Evolutionary conservation across 2,888 invertebrate genomes (phyloP), one percentile per base, ranked within the genome.

Genomic region (Candidula unifasciata): DNA sequence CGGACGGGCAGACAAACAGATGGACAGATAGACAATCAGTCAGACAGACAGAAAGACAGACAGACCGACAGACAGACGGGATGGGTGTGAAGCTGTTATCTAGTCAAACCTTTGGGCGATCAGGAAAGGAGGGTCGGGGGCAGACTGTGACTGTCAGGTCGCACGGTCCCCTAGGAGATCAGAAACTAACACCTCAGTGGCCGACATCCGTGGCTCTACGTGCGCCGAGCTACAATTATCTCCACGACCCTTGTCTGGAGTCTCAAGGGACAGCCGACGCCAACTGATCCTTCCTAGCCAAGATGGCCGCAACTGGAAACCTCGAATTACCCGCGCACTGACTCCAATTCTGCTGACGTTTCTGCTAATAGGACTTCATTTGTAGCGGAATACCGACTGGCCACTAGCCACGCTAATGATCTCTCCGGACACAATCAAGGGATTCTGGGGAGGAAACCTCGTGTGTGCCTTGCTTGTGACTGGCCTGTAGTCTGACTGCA

Each of bases 181-280:
- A 52, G 73, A 79, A 83, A 83, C 83, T 73, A 83, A 83, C 83
- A 73, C 73, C 73, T 79, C 79, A 64, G 79, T 79, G 73, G 44
- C 83, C 79, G 30, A 64, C 83, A 33, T 71, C 79, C 57, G 57
- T 79, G 52, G 73, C 73, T 79, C 44, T 79, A 83, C 83, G 83
- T 83, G 83, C 79, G 83, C 83, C 33, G 83, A 83, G 83, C 79
- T 83, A 52, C 79, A 83, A 83, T 83, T 83, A 79, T 83, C 79
- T 6, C 57, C 60, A 73, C 73, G 79, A 71, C 79, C 79, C 60
- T 73, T 83, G 83, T 83, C 79, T 83, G 73, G 79, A 78, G 64
- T 83, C 83, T 73, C 35, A 71, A 30, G 83, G 79, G 83, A 79
- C 2, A 24, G 44, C 24, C 24, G 73, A 35, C 83, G 73, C 83